Evolutionary conservation across 2,888 invertebrate genomes (phyloP).

Genomic region (Eupeodes latifasciatus): DNA sequence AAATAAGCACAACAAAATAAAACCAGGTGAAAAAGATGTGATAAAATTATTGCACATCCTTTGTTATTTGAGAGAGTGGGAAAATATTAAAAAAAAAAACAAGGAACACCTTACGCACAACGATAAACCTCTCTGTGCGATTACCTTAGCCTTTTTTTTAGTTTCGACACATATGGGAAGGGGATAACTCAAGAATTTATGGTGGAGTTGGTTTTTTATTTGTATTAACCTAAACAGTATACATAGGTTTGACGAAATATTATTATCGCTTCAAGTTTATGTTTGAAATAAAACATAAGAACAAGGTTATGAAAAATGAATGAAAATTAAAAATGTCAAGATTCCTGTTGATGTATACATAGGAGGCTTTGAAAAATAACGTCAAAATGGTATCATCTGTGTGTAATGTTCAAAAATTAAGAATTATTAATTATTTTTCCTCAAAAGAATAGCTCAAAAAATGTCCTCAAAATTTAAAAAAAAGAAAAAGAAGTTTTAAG

Average conservation of each 20-base stretch:
- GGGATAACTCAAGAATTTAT: neutral
- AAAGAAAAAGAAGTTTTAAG: too few species aligned
- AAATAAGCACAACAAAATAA: neutral
- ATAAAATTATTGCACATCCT: conserved; percentile 40
- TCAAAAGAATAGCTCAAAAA: too few species aligned
- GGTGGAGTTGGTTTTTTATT: conserved; percentile 14
- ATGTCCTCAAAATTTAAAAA: too few species aligned
- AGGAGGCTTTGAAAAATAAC: neutral
- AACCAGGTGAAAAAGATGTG: conserved; percentile 4
- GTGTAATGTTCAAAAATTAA: neutral
- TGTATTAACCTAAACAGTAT: conserved; percentile 22
- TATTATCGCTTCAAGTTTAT: conserved; percentile 35
- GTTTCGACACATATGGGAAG: conserved; percentile 3
- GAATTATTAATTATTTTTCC: too few species aligned
- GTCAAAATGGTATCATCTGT: conserved; percentile 6
- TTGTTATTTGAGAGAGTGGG: neutral
- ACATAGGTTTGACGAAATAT: conserved; percentile 5
- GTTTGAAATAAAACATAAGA: neutral
- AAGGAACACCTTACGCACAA: neutral
- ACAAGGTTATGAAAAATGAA: neutral
- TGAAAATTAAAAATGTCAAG: conserved; percentile 9
- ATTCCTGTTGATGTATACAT: neutral
- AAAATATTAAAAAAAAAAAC: neutral
- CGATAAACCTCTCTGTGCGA: conserved; percentile 2
- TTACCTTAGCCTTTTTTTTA: neutral